Evolutionary conservation across 2,888 invertebrate genomes (phyloP).

Genomic region (Drosophila kuntzei): DNA sequence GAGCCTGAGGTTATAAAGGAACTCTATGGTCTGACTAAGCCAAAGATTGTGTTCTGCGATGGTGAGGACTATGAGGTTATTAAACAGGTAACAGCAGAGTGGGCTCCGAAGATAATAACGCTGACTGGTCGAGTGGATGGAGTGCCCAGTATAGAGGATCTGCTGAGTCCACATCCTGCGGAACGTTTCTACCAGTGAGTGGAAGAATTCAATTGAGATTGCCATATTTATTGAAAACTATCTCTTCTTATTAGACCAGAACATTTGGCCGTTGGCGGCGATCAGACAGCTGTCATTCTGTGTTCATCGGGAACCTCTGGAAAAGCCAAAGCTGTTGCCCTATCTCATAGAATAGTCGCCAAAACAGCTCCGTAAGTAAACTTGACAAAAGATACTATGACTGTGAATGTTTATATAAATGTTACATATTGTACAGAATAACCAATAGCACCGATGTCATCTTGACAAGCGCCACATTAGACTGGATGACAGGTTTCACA

Average conservation of each 20-base stretch:
- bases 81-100: constrained; percentile 53
- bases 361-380: constrained; percentile 51
- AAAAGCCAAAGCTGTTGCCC: constrained; percentile 64
- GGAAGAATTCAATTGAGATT: rapidly evolving
- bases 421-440: constrained; percentile 26
- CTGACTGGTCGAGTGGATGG: constrained; percentile 58
- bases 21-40: constrained; percentile 59
- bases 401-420: neutral
- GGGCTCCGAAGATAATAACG: constrained; percentile 55
- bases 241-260: constrained; percentile 36
- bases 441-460: constrained; percentile 39
- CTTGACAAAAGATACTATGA: too few species aligned
- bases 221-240: neutral
- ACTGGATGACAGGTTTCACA: constrained; percentile 74
- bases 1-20: constrained; percentile 51
- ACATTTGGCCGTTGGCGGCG: constrained; percentile 31
- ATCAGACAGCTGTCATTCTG: constrained; percentile 63
- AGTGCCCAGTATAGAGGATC: constrained; percentile 55
- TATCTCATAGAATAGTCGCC: constrained; percentile 54
- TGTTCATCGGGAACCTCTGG: constrained; percentile 80
- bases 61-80: constrained; percentile 53
- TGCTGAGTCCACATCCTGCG: constrained; percentile 53
- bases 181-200: constrained; percentile 56
- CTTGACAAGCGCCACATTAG: constrained; percentile 66
- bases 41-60: constrained; percentile 74